These are phyloP conservation scores for Leucoraja ocellata DNA, from an alignment of 2,797 vertebrate genomes.

Conservation along the genomic window DNA sequence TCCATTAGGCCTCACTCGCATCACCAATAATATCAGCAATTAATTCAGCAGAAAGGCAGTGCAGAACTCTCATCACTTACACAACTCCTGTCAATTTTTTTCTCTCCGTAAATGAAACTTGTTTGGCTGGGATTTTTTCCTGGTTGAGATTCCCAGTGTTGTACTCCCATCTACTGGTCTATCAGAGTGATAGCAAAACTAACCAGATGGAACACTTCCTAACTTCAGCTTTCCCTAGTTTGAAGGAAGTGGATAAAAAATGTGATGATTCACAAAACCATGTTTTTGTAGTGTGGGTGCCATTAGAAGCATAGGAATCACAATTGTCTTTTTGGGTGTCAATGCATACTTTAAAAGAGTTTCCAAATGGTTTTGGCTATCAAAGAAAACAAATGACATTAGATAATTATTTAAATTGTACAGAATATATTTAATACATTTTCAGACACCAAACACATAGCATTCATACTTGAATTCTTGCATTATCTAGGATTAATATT, in stretches of 20 bases:
- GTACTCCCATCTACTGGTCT: not conserved
- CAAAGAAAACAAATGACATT: not conserved
- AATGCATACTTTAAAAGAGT: not conserved
- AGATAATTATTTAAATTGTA: not conserved
- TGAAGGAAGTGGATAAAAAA: not conserved
- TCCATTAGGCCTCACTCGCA: not conserved
- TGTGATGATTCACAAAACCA: not conserved
- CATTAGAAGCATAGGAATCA: too few species aligned
- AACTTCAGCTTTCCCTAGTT: not conserved
- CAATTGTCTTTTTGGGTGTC: not conserved
- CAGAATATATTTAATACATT: conserved; percentile 2
- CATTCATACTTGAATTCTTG: not conserved
- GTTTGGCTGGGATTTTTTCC: not conserved
- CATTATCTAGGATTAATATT: not conserved
- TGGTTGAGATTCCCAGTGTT: not conserved
- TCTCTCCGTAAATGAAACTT: not conserved
- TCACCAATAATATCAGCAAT: not conserved
- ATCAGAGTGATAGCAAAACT: not conserved
- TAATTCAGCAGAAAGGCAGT: not conserved
- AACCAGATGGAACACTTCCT: not conserved
- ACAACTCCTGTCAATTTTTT: not conserved
- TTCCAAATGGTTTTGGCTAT: not conserved
- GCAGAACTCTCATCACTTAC: not conserved
- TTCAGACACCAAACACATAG: not conserved
- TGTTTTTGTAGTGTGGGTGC: not conserved